These are phyloP conservation scores for Typhlichthys subterraneus DNA, from an alignment of 2,797 vertebrate species.

Conservation along the genomic window DNA sequence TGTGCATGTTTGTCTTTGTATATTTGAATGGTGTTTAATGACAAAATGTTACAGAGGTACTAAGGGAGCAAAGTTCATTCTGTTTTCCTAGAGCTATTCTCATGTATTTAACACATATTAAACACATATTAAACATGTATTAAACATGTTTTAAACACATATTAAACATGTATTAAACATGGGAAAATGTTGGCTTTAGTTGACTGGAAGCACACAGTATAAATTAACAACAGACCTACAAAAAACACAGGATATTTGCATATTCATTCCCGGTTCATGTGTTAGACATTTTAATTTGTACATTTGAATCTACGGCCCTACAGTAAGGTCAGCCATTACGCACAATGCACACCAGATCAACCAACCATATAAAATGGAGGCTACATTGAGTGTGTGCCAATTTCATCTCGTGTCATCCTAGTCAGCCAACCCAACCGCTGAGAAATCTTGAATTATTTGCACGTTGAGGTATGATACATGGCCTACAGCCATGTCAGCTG, in stretches of 20 bases:
- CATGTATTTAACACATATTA: slow-evolving; percentile 8
- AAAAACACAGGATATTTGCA: slow-evolving; percentile 29
- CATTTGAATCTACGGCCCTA: slow-evolving; percentile 2
- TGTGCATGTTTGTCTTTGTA: slow-evolving; percentile 11
- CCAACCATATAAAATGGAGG: no score
- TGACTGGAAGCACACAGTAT: slow-evolving; percentile 9
- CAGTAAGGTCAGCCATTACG: no score
- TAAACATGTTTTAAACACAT: slow-evolving; percentile 8
- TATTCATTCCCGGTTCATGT: slow-evolving; percentile 9
- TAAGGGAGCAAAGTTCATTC: slow-evolving; percentile 10
- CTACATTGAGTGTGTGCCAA: no score
- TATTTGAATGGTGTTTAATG: not conserved
- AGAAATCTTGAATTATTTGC: no score
- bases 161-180: slow-evolving; percentile 1
- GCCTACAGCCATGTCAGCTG: no score
- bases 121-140: slow-evolving; percentile 5
- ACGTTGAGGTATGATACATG: no score
- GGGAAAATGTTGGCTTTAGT: not conserved
- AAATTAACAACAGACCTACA: slow-evolving; percentile 8
- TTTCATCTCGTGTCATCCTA: slow-evolving; percentile 5
- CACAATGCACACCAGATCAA: no score
- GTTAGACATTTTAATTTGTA: slow-evolving; percentile 36
- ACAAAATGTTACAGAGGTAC: slow-evolving; percentile 3
- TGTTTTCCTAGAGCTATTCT: slow-evolving; percentile 35
- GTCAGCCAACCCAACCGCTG: not conserved